Base-by-base conservation (phyloP, 2,113 vertebrate species). In the Catagonus wagneri region DNA sequence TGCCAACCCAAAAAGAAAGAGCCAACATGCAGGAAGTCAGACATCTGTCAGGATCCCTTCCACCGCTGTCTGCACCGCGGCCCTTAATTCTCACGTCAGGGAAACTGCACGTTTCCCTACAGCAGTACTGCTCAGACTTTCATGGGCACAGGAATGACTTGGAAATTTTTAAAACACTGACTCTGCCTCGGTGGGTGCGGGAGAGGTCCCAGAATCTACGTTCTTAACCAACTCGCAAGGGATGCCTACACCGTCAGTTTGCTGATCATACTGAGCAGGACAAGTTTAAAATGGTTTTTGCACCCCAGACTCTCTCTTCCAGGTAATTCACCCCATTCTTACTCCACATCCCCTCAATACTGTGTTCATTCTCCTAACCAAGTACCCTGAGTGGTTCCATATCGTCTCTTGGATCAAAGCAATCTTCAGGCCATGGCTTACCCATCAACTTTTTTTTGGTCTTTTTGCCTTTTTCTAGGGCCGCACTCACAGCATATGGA, bases 381-480 rank as follows among this genome's bases (percentile, higher is more conserved):
- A 78, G 50, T 25, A 56, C 44, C 9, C 34, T 76, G 5, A 61
- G 25, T 7, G 44, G 58, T 71, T 89, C 76, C 25, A 84, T 69
- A 7, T 1, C 16, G n/a, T 72, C 52, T 39, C 80, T 54, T 34
- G 20, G 39, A 94, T 79, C 52, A 90, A 81, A 85, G 76, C 16
- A 22, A 54, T 17, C 66, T 75, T 60, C 22, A 89, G 75, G 20
- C 15, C 54, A 15, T 29, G 11, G 65, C 65, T 93, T 63, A 71
- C 85, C 54, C 66, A 32, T 60, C 85, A 90, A 80, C n/a, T 68
- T 84, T 71, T 32, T 69, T 36, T 92, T n/a, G n/a, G n/a, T n/a
- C n/a, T n/a, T n/a, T n/a, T n/a, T n/a, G n/a, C n/a, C n/a, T n/a
- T n/a, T n/a, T n/a, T n/a, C n/a, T n/a, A n/a, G n/a, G n/a, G n/a